Conservation (phyloP, 2,797 vertebrate species). For the Propithecus perrieri region DNA sequence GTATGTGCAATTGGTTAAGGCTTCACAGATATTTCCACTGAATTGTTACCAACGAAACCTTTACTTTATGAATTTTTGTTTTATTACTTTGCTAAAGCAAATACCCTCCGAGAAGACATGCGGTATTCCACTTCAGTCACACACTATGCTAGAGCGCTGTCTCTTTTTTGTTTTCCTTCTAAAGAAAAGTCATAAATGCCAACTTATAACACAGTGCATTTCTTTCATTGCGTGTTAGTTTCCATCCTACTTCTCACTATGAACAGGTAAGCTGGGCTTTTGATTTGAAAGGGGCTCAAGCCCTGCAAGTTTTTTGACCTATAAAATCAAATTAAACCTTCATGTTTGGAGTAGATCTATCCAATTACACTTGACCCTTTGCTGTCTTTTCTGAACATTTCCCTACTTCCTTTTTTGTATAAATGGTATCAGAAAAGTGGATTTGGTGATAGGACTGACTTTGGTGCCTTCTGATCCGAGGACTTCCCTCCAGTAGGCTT, state of each 20-base stretch:
- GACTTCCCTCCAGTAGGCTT: rapidly evolving
- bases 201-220: not conserved
- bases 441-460: not conserved
- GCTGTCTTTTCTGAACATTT: not conserved
- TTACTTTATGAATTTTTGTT: conserved; percentile 66
- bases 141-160: not conserved
- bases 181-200: not conserved
- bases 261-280: not conserved
- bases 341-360: not conserved
- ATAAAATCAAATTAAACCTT: not conserved
- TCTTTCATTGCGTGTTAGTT: not conserved
- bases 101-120: conserved; percentile 3
- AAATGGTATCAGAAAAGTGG: not conserved
- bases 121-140: not conserved
- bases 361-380: not conserved
- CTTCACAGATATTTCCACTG: conserved; percentile 62
- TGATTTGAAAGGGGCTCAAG: not conserved
- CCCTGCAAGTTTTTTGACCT: not conserved
- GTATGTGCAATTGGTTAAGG: not conserved
- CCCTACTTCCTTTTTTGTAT: not conserved
- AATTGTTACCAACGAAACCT: conserved; percentile 62
- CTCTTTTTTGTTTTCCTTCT: not conserved
- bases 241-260: not conserved
- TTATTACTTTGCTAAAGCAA: conserved; percentile 69
- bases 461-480: not conserved